Percentiles rank a stretch among this genome's conserved stretches.
These are phyloP conservation scores for Anableps anableps DNA, from an alignment of 2,797 vertebrate species.

Conservation along the genomic window DNA sequence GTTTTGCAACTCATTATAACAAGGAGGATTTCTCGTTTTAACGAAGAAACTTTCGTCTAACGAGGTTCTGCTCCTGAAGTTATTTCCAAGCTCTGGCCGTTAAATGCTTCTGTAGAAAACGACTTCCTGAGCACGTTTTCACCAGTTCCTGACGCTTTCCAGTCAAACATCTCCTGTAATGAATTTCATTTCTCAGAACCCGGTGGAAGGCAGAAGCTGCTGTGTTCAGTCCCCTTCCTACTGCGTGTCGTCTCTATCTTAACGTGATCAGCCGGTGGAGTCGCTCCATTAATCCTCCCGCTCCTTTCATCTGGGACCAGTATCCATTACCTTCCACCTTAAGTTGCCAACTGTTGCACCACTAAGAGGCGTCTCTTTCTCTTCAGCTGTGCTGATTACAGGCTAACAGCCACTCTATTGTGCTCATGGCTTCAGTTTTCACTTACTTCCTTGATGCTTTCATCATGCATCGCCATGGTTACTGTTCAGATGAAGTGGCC, in stretches of 20 bases:
- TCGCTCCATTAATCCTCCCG: constrained; percentile 53
- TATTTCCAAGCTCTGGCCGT: too few species aligned
- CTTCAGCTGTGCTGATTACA: constrained; percentile 51
- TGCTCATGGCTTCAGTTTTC: constrained; percentile 53
- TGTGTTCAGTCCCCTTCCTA: background rate
- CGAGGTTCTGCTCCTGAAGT: too few species aligned
- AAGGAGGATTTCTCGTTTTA: too few species aligned
- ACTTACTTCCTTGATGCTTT: constrained; percentile 46
- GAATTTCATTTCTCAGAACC: background rate
- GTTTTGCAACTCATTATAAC: too few species aligned
- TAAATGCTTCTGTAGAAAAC: too few species aligned
- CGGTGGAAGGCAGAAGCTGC: background rate
- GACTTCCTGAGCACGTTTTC: background rate
- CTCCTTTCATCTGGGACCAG: constrained; percentile 62
- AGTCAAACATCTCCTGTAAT: background rate
- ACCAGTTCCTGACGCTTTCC: background rate
- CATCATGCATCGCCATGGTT: constrained; percentile 63
- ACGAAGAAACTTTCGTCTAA: too few species aligned
- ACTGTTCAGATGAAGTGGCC: constrained; percentile 46
- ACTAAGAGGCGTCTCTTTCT: constrained; percentile 37
- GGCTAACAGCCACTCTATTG: constrained; percentile 67
- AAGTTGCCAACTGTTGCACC: constrained; percentile 74
- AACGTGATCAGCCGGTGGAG: constrained; percentile 46
- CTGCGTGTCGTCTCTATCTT: background rate
- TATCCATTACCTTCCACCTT: constrained; percentile 71